Evolutionary conservation across 2,113 vertebrate genomes (phyloP), one percentile per base, ranked within the genome.

Genomic region (Ardeotis arabs): DNA sequence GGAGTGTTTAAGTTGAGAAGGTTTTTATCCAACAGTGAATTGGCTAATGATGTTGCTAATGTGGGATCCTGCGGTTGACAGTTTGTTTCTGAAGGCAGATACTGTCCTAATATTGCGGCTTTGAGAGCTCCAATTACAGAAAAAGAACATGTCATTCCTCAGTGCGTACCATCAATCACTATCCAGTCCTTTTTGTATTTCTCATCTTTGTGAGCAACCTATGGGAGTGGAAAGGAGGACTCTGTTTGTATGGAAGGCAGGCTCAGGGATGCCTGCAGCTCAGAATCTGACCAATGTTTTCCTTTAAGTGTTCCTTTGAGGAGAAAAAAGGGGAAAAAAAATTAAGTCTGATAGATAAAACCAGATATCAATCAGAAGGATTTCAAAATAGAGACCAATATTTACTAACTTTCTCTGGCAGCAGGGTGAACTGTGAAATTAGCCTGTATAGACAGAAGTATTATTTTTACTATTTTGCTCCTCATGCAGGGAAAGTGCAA

Each of bases 1-100:
- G 84, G 47, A 89, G 49, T 91, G 45, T 80, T 90, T 86, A 93
- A 96, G 87, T 83, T 44, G 83, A 53, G 83, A 79, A 91, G 47
- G 78, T 78, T 97, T 96, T 93, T 90, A 77, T 75, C 93, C 89
- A 90, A 55, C 68, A 91, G 83, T 75, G 84, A 96, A 55, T 77
- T 87, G 66, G 94, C 93, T 92, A 92, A 85, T 90, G 79, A 67
- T 81, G 91, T 63, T 93, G 77, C 72, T 84, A 62, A 83, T 81
- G 53, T 58, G 78, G 87, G 75, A 95, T 96, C 89, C 96, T 50
- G n/a, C n/a, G 78, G 72, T 14, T 80, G 94, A 83, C 76, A 64
- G 83, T 58, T 31, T 62, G 15, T 68, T 68, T 94, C 93, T 96
- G 68, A 78, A 66, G 89, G 64, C 56, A 75, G 88, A 58, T 55